Evolutionary conservation across 1,140 invertebrate genomes (phyloP).

Genomic region (Dysdera silvatica): DNA sequence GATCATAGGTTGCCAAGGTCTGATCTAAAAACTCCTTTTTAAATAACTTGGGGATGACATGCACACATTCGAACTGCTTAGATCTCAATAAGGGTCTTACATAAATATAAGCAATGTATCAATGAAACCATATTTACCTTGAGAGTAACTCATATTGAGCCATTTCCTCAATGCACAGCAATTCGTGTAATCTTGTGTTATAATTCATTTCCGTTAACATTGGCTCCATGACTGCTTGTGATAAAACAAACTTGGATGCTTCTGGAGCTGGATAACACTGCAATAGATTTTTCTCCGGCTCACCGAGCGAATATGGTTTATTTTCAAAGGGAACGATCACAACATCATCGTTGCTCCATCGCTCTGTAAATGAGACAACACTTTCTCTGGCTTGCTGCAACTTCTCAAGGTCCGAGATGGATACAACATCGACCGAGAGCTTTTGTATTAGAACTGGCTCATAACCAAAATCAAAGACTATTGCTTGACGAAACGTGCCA

Average conservation of each 20-base stretch:
- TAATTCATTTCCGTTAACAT: constrained; percentile 63
- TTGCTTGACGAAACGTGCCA: constrained; percentile 69
- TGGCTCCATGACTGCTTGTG: constrained; percentile 59
- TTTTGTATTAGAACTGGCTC: constrained; percentile 62
- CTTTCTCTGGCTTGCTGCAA: constrained; percentile 51
- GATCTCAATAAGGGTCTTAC: too few relatives aligned
- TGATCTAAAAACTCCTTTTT: too few relatives aligned
- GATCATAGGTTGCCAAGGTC: too few relatives aligned
- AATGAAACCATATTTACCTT: constrained; percentile 38
- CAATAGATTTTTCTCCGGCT: constrained; percentile 45
- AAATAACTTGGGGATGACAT: too few relatives aligned
- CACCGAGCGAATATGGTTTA: constrained; percentile 35
- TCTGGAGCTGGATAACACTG: constrained; percentile 60
- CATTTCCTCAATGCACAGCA: constrained; percentile 70
- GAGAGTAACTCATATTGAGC: constrained; percentile 64
- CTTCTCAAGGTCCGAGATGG: constrained; percentile 58
- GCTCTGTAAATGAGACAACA: constrained; percentile 45
- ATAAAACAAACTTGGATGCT: constrained; percentile 57
- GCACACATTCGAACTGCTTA: too few relatives aligned
- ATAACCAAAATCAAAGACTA: constrained; percentile 68
- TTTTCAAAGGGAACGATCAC: constrained; percentile 55
- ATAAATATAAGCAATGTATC: background rate
- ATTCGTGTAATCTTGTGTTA: constrained; percentile 64
- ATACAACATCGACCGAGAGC: constrained; percentile 67
- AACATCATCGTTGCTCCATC: constrained; percentile 55